Evolutionary conservation across 2,888 invertebrate species (phyloP).

Genomic region (Zelleria hepariella): DNA sequence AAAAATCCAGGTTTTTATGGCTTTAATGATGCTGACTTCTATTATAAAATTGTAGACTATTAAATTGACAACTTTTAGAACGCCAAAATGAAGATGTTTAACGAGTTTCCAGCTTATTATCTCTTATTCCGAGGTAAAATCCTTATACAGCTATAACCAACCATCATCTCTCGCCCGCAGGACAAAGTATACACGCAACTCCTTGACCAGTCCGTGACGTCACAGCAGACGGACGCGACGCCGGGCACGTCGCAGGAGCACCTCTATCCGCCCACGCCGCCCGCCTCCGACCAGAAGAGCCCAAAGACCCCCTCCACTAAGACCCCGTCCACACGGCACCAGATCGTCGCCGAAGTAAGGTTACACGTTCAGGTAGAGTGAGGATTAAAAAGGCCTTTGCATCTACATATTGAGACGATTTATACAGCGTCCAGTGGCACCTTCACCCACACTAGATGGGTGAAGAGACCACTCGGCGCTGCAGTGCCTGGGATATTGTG

Average conservation of each 20-base stretch:
- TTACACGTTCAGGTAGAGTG: conserved; percentile 15
- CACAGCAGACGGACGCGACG: conserved; percentile 21
- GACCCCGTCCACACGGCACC: conserved; percentile 44
- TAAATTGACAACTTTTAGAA: too few relatives aligned
- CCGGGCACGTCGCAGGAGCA: conserved; percentile 33
- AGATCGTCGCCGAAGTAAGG: conserved; percentile 22
- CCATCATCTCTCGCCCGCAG: conserved; percentile 21
- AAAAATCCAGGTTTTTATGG: too few relatives aligned
- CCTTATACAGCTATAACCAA: background rate
- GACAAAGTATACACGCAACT: conserved; percentile 51
- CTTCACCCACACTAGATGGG: too few relatives aligned
- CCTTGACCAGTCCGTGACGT: conserved; percentile 27
- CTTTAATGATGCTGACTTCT: too few relatives aligned
- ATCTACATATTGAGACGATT: background rate
- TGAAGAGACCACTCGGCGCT: too few relatives aligned
- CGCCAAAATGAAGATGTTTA: too few relatives aligned
- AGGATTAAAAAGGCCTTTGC: background rate
- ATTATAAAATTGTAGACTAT: too few relatives aligned
- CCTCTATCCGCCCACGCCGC: conserved; percentile 60
- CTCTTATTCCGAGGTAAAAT: too few relatives aligned
- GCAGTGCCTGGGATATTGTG: too few relatives aligned
- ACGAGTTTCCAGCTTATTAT: background rate
- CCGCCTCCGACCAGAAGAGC: conserved; percentile 60
- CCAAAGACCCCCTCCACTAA: conserved; percentile 47
- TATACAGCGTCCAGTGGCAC: too few relatives aligned